A percentile compares a stretch with the other conserved stretches of the same genome.
Conservation (phyloP, 2,113 vertebrate species). For the Oreamnos americanus region DNA sequence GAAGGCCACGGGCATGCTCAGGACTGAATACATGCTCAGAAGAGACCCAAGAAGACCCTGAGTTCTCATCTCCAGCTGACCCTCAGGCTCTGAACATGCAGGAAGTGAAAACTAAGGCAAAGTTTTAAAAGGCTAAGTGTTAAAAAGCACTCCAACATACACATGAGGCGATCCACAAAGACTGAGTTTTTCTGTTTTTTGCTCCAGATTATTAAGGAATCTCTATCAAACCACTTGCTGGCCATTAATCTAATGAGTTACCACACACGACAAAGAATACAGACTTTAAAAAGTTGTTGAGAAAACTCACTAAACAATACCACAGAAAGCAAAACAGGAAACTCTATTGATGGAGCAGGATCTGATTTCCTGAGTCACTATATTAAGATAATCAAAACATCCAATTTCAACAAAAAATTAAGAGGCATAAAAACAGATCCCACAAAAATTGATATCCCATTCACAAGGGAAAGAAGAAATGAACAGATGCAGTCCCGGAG, state of each 20-base stretch:
- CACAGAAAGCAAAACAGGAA: background rate
- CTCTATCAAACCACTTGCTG: background rate
- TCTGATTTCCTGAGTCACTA: background rate
- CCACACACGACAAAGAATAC: background rate
- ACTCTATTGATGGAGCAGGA: background rate
- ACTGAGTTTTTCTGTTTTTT: background rate
- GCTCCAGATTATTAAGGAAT: background rate
- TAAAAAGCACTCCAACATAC: fast-evolving
- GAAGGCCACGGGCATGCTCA: background rate
- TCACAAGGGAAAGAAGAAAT: background rate
- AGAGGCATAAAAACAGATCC: background rate
- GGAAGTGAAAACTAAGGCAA: background rate
- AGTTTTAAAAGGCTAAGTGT: too few relatives aligned
- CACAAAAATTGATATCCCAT: background rate
- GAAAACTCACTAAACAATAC: background rate
- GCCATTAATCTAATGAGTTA: background rate
- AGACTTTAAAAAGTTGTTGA: background rate
- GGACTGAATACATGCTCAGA: background rate
- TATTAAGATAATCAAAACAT: background rate
- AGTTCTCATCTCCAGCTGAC: background rate
- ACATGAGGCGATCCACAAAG: too few relatives aligned
- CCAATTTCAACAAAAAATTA: background rate
- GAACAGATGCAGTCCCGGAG: background rate
- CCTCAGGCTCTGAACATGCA: background rate
- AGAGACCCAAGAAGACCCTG: background rate